These are phyloP conservation scores for Montipora cactus DNA, from an alignment of 64 coral and sea anemone genomes.

Conservation along the genomic window DNA sequence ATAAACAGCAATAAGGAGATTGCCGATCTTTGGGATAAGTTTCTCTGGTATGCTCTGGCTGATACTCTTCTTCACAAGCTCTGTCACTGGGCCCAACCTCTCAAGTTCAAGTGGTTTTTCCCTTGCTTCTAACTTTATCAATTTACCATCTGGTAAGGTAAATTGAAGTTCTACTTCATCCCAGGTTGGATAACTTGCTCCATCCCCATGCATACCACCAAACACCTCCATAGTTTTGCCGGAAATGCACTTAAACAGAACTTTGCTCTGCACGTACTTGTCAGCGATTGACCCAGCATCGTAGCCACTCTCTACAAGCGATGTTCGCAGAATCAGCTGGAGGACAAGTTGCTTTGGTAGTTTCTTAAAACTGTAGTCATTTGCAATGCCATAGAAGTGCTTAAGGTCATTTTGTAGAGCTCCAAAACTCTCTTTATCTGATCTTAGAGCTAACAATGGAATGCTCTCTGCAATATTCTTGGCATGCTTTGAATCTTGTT, in stretches of 20 bases:
- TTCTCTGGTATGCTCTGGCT: slow-evolving; percentile 28
- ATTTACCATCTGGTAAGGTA: slow-evolving; percentile 42
- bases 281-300: slow-evolving; percentile 58
- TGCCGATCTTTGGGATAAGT: slow-evolving; percentile 38
- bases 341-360: slow-evolving; percentile 56
- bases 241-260: slow-evolving; percentile 8
- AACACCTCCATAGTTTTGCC: slow-evolving; percentile 31
- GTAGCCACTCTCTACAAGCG: slow-evolving; percentile 42
- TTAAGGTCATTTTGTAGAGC: slow-evolving; percentile 16
- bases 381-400: slow-evolving; percentile 4
- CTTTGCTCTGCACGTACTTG: slow-evolving; percentile 44
- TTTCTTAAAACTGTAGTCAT: slow-evolving; percentile 18
- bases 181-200: slow-evolving; percentile 39
- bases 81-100: slow-evolving; percentile 52
- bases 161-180: slow-evolving; percentile 47
- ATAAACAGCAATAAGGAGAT: slow-evolving; percentile 48
- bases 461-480: slow-evolving; percentile 29
- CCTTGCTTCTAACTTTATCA: not conserved
- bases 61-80: slow-evolving; percentile 55
- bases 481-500: not conserved
- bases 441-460: slow-evolving; percentile 15
- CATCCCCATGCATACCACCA: slow-evolving; percentile 50
- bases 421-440: slow-evolving; percentile 23
- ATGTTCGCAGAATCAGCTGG: slow-evolving; percentile 54
- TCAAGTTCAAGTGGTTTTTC: slow-evolving; percentile 26